These are phyloP conservation scores for Hedya salicella DNA, from an alignment of 2,888 invertebrate species.

Conservation along the genomic window DNA sequence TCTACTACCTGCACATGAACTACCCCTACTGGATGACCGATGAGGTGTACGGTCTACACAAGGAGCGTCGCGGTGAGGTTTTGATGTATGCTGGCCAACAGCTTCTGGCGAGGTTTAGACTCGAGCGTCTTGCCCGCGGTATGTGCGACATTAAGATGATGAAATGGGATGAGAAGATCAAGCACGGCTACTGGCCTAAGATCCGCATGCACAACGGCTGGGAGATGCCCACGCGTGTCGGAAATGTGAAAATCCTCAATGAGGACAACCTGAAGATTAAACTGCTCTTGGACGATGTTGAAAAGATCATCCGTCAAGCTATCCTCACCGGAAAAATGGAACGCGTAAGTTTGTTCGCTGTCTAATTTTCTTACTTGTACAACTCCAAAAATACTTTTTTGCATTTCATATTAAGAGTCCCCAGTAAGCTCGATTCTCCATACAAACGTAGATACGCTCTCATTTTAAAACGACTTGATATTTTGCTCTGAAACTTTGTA, in stretches of 20 bases:
- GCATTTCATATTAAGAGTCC: too few species aligned
- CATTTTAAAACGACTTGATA: too few species aligned
- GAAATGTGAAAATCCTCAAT: slow-evolving; percentile 65
- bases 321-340: slow-evolving; percentile 71
- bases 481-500: too few species aligned
- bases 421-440: too few species aligned
- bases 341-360: slow-evolving; percentile 62
- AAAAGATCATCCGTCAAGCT: slow-evolving; percentile 82
- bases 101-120: slow-evolving; percentile 84
- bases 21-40: slow-evolving; percentile 89
- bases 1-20: slow-evolving; percentile 87
- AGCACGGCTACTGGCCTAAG: slow-evolving; percentile 85
- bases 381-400: background rate
- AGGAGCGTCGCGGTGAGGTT: slow-evolving; percentile 84
- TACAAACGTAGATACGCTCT: too few species aligned
- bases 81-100: slow-evolving; percentile 87
- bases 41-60: slow-evolving; percentile 75
- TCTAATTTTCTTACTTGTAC: background rate
- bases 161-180: slow-evolving; percentile 72
- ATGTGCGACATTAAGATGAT: slow-evolving; percentile 81
- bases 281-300: slow-evolving; percentile 70
- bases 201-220: slow-evolving; percentile 84
- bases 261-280: slow-evolving; percentile 65
- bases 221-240: slow-evolving; percentile 83
- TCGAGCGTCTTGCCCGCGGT: slow-evolving; percentile 79